These are phyloP conservation scores for Pocillopora grandis DNA, from an alignment of 92 coral and sea anemone genomes.

Conservation along the genomic window DNA sequence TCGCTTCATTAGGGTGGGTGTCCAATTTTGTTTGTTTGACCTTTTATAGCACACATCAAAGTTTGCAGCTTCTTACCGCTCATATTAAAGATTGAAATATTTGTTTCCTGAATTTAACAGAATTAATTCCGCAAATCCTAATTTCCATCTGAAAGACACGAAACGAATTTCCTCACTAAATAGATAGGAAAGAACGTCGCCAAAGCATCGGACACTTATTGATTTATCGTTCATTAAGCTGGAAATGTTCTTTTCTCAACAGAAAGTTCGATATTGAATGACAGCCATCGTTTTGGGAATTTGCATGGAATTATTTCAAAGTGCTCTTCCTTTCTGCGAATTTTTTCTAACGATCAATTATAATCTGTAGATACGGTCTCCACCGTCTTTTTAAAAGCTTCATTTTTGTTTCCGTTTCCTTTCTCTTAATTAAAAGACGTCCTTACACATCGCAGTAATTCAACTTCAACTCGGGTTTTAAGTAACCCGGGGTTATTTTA, in stretches of 20 bases:
- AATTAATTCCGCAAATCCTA: conserved; percentile 21
- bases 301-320: no score
- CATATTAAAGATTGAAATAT: background rate
- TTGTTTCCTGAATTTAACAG: background rate
- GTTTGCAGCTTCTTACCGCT: background rate
- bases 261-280: no score
- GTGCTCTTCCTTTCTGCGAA: no score
- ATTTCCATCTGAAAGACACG: conserved; percentile 19
- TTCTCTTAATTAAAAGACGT: background rate
- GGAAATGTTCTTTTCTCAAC: background rate
- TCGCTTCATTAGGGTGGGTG: background rate
- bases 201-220: background rate
- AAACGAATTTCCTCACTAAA: conserved; percentile 8
- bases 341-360: no score
- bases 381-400: background rate
- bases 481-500: no score
- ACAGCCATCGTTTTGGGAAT: no score
- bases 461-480: no score
- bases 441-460: no score
- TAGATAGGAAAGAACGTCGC: conserved; percentile 1
- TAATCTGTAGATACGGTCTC: background rate
- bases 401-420: background rate
- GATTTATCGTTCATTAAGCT: background rate
- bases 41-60: background rate
- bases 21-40: background rate